Base-by-base conservation (phyloP, 2,113 vertebrate genomes). In the Pagrus major region DNA sequence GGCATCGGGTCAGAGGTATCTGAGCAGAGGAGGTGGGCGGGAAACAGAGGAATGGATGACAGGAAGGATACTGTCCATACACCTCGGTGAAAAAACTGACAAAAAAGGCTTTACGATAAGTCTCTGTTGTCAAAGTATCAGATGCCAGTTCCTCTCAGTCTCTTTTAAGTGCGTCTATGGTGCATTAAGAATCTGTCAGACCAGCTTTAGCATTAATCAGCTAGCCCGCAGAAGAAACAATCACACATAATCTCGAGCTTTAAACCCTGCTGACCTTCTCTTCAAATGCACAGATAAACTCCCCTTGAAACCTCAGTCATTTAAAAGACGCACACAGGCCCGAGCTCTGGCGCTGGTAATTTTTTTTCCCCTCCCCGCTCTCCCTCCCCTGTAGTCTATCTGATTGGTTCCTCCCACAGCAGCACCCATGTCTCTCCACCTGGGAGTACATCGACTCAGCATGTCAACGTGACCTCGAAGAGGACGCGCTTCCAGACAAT, bases 161-260 rank as follows among this genome's bases (percentile, higher is more conserved):
- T 88, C 93, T 91, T 93, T 92, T 88, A 92, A 91, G 87, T 90
- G 77, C 52, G 67, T 87, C 88, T 58, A 51, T 60, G 35, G 73
- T 88, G 91, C 86, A 88, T 92, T 92, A 90, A 88, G 85, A 80
- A 88, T 82, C 90, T 87, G 90, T 91, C 92, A 93, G 85, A 76
- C 37, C 83, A 88, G 92, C 75, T 93, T 90, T 88, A 84, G 85
- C 88, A 91, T 93, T 93, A 94, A 94, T 90, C 93, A 93, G 85
- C 87, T 73, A 74, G 78, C 82, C 78, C 72, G 75, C 83, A 83
- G 80, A 87, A 88, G 86, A 93, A 89, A 94, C 88, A 93, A 92
- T 88, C 91, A 56, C 71, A 85, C 72, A 89, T 91, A 93, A 93
- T 94, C 93, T 93, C 72, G 29, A 39, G 71, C 83, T 78, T 83